phyloP scores from a whole-genome alignment of 2,113 vertebrate genomes.

The Suricata suricatta region DNA sequence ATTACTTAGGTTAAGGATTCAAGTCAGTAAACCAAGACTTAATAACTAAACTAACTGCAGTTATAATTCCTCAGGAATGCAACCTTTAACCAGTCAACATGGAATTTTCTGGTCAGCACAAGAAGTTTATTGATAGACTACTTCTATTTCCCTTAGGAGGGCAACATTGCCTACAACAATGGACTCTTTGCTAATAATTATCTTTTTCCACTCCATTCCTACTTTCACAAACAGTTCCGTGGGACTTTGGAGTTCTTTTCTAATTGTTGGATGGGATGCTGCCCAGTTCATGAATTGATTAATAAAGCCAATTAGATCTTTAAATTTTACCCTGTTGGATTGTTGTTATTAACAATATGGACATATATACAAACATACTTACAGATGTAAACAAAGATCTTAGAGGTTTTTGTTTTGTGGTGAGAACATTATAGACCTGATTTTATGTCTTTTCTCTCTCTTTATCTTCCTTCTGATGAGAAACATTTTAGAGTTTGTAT shows the following conservation, averaged over 20 bases:
- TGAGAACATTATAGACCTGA: neutral
- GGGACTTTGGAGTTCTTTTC: neutral
- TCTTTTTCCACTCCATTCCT: neutral
- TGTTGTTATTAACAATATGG: neutral
- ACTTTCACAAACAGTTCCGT: neutral
- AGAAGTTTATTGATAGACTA: neutral
- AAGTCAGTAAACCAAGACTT: neutral
- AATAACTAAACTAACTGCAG: neutral
- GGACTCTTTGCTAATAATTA: neutral
- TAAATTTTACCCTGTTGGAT: neutral
- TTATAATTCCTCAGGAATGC: neutral
- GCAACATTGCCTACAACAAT: neutral
- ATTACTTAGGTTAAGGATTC: neutral
- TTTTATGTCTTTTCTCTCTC: neutral
- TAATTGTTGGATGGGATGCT: neutral
- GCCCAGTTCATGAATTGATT: neutral
- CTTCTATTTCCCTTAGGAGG: neutral
- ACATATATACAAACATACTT: neutral
- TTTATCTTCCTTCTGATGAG: neutral
- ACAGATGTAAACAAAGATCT: neutral
- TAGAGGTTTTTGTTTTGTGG: neutral
- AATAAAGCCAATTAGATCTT: neutral
- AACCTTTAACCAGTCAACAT: neutral
- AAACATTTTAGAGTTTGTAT: neutral
- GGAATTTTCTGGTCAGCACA: neutral